Percentiles rank a stretch among this genome's conserved stretches.
Evolutionary conservation across 2,113 vertebrate genomes (phyloP).

Genomic region (Albula goreensis): DNA sequence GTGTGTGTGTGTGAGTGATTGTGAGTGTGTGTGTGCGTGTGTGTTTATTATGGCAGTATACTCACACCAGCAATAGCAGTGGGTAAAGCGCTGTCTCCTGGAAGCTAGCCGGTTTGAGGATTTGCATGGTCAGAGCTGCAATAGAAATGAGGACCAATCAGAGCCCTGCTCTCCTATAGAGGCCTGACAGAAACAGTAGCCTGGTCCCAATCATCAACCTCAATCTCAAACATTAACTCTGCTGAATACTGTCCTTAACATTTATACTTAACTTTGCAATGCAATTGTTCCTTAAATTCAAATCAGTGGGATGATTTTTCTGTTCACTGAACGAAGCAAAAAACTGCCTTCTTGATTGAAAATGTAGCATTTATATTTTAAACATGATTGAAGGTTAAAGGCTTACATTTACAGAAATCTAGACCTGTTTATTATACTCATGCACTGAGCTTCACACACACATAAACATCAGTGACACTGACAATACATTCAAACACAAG

Average conservation of each 20-base stretch:
- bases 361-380: too few relatives aligned
- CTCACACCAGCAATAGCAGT: constrained; percentile 89
- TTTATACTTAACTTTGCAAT: not conserved
- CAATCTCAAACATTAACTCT: too few relatives aligned
- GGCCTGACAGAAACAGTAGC: constrained; percentile 20
- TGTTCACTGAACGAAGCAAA: too few relatives aligned
- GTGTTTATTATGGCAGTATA: constrained; percentile 43
- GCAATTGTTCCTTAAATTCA: too few relatives aligned
- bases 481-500: not conserved
- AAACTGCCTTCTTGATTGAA: not conserved
- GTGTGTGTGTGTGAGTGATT: not conserved
- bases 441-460: not conserved
- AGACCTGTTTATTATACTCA: too few relatives aligned
- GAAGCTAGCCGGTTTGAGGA: constrained; percentile 90
- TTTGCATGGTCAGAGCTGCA: constrained; percentile 84
- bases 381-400: not conserved
- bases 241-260: not conserved
- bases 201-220: not conserved
- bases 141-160: constrained; percentile 9
- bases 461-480: not conserved
- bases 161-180: not conserved
- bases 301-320: too few relatives aligned
- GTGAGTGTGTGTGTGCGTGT: not conserved
- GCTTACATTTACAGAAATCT: not conserved
- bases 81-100: constrained; percentile 81